Base-by-base conservation (phyloP, 2,797 vertebrate genomes). In the Gymnopithys bicolor region DNA sequence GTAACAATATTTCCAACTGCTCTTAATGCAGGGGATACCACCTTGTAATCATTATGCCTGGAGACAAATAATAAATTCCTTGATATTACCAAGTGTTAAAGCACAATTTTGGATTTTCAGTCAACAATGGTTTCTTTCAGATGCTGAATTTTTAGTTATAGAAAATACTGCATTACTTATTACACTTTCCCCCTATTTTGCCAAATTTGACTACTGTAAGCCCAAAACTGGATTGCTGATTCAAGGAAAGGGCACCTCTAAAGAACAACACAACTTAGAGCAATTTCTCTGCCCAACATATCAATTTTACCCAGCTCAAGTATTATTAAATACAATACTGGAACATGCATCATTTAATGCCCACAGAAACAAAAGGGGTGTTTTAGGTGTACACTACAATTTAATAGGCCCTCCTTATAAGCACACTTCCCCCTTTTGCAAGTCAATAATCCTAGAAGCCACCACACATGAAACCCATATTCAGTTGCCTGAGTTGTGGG, bases 1-100 rank as follows among this genome's bases (percentile, higher is more conserved):
- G 99, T 99, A 84, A 99, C 99, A 93, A 99, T 99, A 97, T 99
- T 99, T 94, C 99, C 99, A 95, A 99, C 99, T 62, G 99, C 99
- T 97, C 99, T 98, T 93, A 99, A 97, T 63, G 99, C 99, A 97
- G 99, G 99, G 30, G 99, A 99, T n/a, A 99, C 99, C 94, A 99
- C 99, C 96, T 99, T 99, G 96, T 99, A 99, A 97, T 99, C 99
- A 84, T 98, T 97, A 95, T 99, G 99, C 98, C 99, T 99, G 80
- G 95, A 96, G 83, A 93, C 41, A 97, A 93, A 95, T 51, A 90
- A 75, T 58, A 96, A 78, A 71, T 83, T 8, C 33, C 16, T 78
- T 78, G 19, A 30, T 46, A 74, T 94, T 93, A 89, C 23, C n/a
- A 94, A 56, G 25, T 7, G 79, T 83, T 70, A 68, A n/a, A 88